Percentiles rank a stretch among this genome's conserved stretches.
phyloP scores from a whole-genome alignment of 1,140 invertebrate genomes.

The Chymomyza costata region DNA sequence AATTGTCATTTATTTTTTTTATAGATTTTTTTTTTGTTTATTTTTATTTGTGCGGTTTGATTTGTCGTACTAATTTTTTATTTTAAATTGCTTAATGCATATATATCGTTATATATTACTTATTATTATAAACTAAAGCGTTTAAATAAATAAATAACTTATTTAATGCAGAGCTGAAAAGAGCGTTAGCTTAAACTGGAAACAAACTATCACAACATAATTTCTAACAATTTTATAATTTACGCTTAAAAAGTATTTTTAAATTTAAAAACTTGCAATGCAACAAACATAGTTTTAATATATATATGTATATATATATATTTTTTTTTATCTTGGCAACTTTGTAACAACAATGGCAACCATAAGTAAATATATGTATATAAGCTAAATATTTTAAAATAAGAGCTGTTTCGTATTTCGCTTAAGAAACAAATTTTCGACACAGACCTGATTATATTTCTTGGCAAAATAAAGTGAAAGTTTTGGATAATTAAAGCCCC shows the following conservation, averaged over 20 bases:
- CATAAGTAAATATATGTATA: too few species aligned
- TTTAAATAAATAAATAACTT: too few species aligned
- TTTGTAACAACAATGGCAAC: constrained; percentile 1
- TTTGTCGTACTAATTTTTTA: constrained; percentile 40
- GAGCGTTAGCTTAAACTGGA: too few species aligned
- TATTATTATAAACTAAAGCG: too few species aligned
- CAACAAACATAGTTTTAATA: constrained; percentile 19
- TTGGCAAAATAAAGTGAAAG: too few species aligned
- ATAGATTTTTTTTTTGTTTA: constrained; percentile 9
- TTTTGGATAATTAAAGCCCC: too few species aligned
- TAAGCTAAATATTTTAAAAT: too few species aligned
- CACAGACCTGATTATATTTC: too few species aligned
- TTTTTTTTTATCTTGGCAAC: background rate
- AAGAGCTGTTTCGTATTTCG: too few species aligned
- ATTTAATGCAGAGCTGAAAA: constrained; percentile 12
- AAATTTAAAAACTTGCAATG: constrained; percentile 23
- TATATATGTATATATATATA: background rate
- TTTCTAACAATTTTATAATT: constrained; percentile 29
- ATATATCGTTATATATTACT: too few species aligned
- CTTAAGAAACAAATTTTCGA: too few species aligned
- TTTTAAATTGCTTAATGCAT: too few species aligned
- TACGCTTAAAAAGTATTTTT: constrained; percentile 2
- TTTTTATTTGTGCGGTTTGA: constrained; percentile 27
- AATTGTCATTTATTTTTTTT: constrained; percentile 1
- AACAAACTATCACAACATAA: constrained; percentile 46